A percentile compares a stretch with the other conserved stretches of the same genome.
Conservation (phyloP, 1,140 invertebrate genomes). For the Laodelphax striatellus region DNA sequence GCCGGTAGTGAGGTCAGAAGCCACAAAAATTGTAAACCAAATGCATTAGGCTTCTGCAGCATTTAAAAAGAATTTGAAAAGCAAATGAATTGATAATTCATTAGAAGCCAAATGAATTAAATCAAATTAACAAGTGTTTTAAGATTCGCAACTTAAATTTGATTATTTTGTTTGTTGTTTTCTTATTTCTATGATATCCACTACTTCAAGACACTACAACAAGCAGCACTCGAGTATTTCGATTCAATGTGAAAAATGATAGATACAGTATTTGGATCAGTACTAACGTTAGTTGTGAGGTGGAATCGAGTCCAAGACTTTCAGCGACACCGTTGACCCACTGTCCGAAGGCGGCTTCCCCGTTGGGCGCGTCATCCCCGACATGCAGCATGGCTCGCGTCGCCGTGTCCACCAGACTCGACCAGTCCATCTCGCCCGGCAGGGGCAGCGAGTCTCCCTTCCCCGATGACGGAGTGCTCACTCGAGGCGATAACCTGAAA, state of each 20-base stretch:
- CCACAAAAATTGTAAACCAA: too few relatives aligned
- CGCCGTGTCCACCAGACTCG: conserved; percentile 61
- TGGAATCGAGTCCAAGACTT: neutral
- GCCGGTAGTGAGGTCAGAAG: too few relatives aligned
- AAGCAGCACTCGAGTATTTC: too few relatives aligned
- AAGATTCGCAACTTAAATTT: too few relatives aligned
- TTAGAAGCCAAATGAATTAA: too few relatives aligned
- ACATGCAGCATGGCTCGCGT: conserved; percentile 55
- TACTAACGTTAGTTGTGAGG: neutral
- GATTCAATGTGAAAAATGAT: neutral
- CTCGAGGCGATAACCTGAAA: conserved; percentile 35
- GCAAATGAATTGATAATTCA: too few relatives aligned
- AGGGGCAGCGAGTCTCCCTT: conserved; percentile 33
- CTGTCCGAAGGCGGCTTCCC: conserved; percentile 7
- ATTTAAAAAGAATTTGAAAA: too few relatives aligned
- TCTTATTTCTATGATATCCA: too few relatives aligned
- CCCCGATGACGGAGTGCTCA: conserved; percentile 20
- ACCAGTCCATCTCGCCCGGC: conserved; percentile 58
- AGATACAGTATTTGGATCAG: neutral
- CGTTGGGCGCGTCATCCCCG: conserved; percentile 14
- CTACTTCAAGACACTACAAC: too few relatives aligned
- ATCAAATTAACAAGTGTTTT: too few relatives aligned
- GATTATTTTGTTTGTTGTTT: too few relatives aligned
- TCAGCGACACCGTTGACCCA: neutral
- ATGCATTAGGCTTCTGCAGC: too few relatives aligned